Evolutionary conservation across 2,888 invertebrate genomes (phyloP), one percentile per base, ranked within the genome.

Genomic region (Marronus borbonicus): DNA sequence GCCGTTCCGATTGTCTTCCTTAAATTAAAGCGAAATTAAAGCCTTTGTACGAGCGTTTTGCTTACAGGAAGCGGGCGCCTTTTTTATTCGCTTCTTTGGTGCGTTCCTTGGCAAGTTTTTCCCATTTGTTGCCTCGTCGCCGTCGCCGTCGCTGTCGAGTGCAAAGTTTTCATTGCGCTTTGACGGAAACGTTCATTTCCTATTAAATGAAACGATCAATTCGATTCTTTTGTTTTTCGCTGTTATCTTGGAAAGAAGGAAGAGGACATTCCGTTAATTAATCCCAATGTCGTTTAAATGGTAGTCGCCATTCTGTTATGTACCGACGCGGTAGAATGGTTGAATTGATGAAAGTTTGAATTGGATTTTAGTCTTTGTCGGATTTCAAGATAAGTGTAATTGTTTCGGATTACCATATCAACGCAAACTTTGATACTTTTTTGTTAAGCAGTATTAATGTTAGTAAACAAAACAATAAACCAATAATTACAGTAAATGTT

Each of bases 1-100:
- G 24, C n/a, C 36, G 58, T 58, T 36, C 36, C 72, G 60, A 60
- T 60, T 72, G 58, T 72, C 72, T 72, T 39, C 44, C 72, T 58
- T 72, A 60, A 72, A 72, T 72, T 72, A 72, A 58, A 24, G 60
- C 20, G 72, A 72, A 72, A 72, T 72, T 72, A 72, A 72, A 39
- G 58, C 60, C 39, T 72, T 72, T 72, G 72, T 72, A 60, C 17
- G 52, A 60, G 72, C 58, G 60, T 14, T 72, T 72, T 60, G 39
- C 44, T 72, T 72, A 72, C 72, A 44, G 58, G 72, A 72, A 60
- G 60, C 58, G 44, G 14, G 1, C 52, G 52, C 7, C 44, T 28
- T 68, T 49, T 20, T 44, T 68, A 44, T 50, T 44, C 49, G 20
- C 49, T 49, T 28, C 28, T 24, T 60, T 60, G 12, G 17, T 60